These are phyloP conservation scores for Myripristis murdjan DNA, from an alignment of 2,797 vertebrate species.

Conservation along the genomic window DNA sequence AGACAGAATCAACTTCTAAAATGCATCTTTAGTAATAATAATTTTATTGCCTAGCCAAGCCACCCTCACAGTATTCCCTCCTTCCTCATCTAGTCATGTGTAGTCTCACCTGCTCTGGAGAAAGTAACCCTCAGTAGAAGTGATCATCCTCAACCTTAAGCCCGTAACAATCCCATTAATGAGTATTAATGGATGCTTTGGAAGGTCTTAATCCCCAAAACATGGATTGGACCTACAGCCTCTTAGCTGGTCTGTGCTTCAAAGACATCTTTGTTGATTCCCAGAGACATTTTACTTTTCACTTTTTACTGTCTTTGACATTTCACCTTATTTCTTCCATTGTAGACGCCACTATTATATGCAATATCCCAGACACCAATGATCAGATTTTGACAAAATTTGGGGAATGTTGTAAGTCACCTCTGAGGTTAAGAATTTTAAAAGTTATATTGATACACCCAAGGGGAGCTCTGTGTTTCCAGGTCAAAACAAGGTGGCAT, in stretches of 20 bases:
- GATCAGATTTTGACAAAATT: neutral
- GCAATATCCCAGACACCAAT: neutral
- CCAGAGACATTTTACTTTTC: constrained; percentile 39
- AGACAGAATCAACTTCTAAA: no score
- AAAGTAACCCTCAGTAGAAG: constrained; percentile 41
- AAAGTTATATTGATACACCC: no score
- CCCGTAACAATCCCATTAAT: constrained; percentile 71
- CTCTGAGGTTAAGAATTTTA: no score
- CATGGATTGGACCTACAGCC: constrained; percentile 58
- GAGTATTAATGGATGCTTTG: constrained; percentile 72
- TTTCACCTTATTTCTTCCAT: constrained; percentile 11
- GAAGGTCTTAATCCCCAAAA: constrained; percentile 59
- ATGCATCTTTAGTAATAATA: no score
- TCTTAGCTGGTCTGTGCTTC: constrained; percentile 51
- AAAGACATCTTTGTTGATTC: constrained; percentile 58
- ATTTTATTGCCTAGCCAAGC: constrained; percentile 19
- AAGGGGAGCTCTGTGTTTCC: neutral
- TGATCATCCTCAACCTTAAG: constrained; percentile 67
- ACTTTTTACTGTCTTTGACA: constrained; percentile 38
- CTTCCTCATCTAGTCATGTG: constrained; percentile 64
- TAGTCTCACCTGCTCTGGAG: constrained; percentile 48
- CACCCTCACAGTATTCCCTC: constrained; percentile 56
- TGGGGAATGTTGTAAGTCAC: no score
- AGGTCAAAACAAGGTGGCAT: constrained; percentile 3
- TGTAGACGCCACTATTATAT: neutral